Base-by-base conservation (phyloP, 2,113 vertebrate genomes). In the Trinectes maculatus region DNA sequence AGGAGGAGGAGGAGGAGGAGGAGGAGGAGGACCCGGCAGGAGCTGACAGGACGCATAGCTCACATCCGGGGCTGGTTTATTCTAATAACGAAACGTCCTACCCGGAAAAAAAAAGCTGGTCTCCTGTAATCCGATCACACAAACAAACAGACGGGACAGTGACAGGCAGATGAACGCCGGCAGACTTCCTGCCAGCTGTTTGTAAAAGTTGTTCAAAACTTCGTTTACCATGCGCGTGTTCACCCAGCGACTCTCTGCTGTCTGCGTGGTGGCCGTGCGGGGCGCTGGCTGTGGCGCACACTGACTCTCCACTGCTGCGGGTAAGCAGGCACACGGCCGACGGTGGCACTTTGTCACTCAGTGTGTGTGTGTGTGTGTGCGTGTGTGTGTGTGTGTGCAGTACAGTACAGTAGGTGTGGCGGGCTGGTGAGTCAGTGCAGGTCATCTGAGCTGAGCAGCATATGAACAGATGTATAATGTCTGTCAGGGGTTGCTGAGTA, bases 31-130 rank as follows among this genome's bases (percentile, higher is more conserved):
- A 25, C 61, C 58, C 52, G 37, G 54, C 44, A 33, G 46, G 49
- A 33, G 58, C 62, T 33, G 42, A 71, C 36, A 83, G 63, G 83
- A 31, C 70, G 31, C 81, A 78, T 71, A 89, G 89, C 77, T 91
- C 89, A 92, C 79, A 88, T 92, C 91, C 91, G 91, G 91, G 91
- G 90, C 37, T 89, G 90, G 89, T 91, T 90, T 87, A 90, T 88
- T 91, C 84, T 90, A 87, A 91, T 91, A 86, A 74, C 80, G 31
- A 85, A 79, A 53, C 71, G 77, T 78, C 73, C 84, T 87, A 91
- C 89, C 90, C 90, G 90, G 90, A 91, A 91, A 91, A 83, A 79
- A 82, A 39, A 44, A 12, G 19, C 55, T 46, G 55, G 59, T 72
- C 51, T 59, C 48, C 63, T 47, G 75, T 72, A 75, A 84, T 51